Base-by-base conservation (phyloP, 2,113 vertebrate species). In the Cacatua alba region DNA sequence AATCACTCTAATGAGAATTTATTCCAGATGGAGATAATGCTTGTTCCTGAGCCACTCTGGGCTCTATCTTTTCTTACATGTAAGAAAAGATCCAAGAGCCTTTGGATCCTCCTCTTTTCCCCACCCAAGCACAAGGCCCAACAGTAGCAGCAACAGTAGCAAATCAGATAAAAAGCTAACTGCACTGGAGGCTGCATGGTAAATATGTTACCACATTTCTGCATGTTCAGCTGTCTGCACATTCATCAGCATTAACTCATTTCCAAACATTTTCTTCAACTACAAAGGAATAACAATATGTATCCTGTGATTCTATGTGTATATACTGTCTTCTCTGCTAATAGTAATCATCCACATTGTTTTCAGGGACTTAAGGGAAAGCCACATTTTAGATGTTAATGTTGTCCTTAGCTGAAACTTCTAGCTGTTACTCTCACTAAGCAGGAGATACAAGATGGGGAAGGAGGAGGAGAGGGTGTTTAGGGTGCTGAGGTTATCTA, bases 351-450 rank as follows among this genome's bases (percentile, higher is more conserved):
- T 10, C 52, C 41, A 51, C 23, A 12, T 18, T 63, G 43, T 68
- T 79, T 60, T 52, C 70, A 76, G 65, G 44, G 3, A n/a, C 51
- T 67, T 28, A 41, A 10, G 55, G 52, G 57, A 76, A 79, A 85
- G 39, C 6, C 0, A 0, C 29, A 23, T 29, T 88, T 69, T 37
- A 76, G 31, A 62, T 0, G 2, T 52, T 48, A 48, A 29, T 31
- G 7, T 25, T 59, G 41, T 33, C 29, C 18, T 35, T n/a, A 49
- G 41, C 53, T 88, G 60, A 77, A 95, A 72, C 43, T 46, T 59
- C 10, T 37, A 49, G 29, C 35, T 83, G 53, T 65, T 74, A 80
- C 18, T 52, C 39, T 87, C 53, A 17, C 16, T 37, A 37, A 37
- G 59, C 44, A 77, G 53, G 14, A 65, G 28, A 80, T 15, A 21